Evolutionary conservation across 2,888 invertebrate genomes (phyloP), one percentile per base, ranked within the genome.

Genomic region (Nysson spinosus): DNA sequence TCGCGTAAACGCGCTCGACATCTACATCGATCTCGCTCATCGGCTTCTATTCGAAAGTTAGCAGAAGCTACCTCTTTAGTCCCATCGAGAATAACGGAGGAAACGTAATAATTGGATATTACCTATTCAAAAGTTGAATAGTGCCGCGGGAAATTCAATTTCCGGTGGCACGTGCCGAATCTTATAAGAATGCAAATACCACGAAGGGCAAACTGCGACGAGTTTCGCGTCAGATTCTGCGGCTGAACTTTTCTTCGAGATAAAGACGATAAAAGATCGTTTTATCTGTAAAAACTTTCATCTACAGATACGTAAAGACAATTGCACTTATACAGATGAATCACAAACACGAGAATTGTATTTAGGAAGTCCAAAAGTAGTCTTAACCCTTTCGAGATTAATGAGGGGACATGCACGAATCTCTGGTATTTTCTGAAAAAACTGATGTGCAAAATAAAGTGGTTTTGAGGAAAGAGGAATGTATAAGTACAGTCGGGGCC

Each of bases 41-140:
- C 34, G 14, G 46, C 43, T 62, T 56, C 46, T 22, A 50, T 22
- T 30, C 35, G 37, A 30, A 43, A 65, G 43, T 65, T 65, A 50
- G 28, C 50, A 22, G 5, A 14, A 30, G n/a, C 6, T 50, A 42
- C 14, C 24, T 39, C 14, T 14, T 30, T 11, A 39, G 46, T 37
- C 28, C 24, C 22, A 32, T 17, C 54, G 30, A 32, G 46, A 63
- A 58, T 49, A 62, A 57, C 42, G 35, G 35, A 39, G 11, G 22
- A 37, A 46, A 39, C 28, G 44, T 62, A 62, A 62, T 79, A 78
- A 77, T 77, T 79, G 72, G 57, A 56, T 73, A 70, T 72, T 67
- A 62, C 34, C 69, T 66, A 64, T 77, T 75, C 63, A 69, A 75
- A 73, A 69, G 63, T 77, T 67, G 61, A 58, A 39, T 44, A 32